These are phyloP conservation scores for Rissa tridactyla DNA, from an alignment of 2,113 vertebrate species.

Conservation along the genomic window DNA sequence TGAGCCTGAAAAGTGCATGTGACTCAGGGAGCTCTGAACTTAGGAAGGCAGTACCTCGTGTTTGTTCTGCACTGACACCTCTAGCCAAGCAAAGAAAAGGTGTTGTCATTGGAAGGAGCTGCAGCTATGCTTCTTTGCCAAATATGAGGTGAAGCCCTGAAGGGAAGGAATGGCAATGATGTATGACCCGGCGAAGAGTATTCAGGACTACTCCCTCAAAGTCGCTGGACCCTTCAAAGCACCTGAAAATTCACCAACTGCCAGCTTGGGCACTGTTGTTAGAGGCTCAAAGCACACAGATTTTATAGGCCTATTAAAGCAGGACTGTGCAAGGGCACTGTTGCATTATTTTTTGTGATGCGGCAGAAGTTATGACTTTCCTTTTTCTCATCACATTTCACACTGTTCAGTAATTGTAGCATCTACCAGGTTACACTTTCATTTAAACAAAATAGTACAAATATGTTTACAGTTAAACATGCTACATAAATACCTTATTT, in stretches of 20 bases:
- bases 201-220: not conserved
- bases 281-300: not conserved
- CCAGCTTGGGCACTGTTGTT: not conserved
- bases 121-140: not conserved
- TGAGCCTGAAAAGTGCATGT: not conserved
- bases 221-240: not conserved
- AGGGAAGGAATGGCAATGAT: not conserved
- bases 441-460: not conserved
- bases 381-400: not conserved
- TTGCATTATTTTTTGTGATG: not conserved
- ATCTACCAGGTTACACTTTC: not conserved
- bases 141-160: not conserved
- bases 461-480: not conserved
- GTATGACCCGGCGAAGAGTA: not conserved
- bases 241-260: not conserved
- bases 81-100: not conserved
- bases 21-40: not conserved
- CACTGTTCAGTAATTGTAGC: not conserved
- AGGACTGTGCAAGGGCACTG: not conserved
- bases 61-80: not conserved
- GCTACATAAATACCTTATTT: not conserved
- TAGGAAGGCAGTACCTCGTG: not conserved
- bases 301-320: not conserved
- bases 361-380: not conserved
- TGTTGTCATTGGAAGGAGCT: constrained; percentile 17